Evolutionary conservation across 1,140 invertebrate species (phyloP), one percentile per base, ranked within the genome.

Genomic region (Diorhabda sublineata): DNA sequence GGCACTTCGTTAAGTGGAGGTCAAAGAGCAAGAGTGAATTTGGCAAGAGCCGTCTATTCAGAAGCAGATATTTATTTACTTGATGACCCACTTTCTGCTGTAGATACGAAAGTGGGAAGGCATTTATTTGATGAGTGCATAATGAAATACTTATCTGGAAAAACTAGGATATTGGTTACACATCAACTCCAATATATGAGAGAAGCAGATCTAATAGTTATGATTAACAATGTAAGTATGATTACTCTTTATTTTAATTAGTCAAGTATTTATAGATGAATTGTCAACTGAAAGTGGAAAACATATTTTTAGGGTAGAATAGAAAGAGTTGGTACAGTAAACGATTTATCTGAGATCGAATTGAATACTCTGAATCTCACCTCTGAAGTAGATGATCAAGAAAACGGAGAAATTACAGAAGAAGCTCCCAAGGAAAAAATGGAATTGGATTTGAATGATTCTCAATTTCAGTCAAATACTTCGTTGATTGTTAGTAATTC

Each of bases 11-110:
- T 97, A 3, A 95, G 93, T 64, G 94, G 95, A 8, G 94, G 94
- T 44, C 94, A 97, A 82, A 88, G 89, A 70, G 93, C 94, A 43
- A 85, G 95, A 76, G 89, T 97, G 8, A 95, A 91, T 82, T 84
- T 95, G 64, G 93, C 92, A 0, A 85, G 92, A 69, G 89, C 91
- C 5, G 85, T 92, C 41, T 99, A 98, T 80, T 89, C 87, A 75
- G 88, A 96, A 80, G 87, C 92, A 2, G 95, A 98, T 79, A 85
- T 97, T 60, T 97, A 96, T 80, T 88, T 95, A 73, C 82, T 99
- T 73, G 97, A 99, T 81, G 97, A 99, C 87, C 96, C 97, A 3
- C 84, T 99, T 8, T 96, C 94, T 77, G 96, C 96, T 6, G 94
- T 99, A 4, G 97, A 98, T 81, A 81, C 87, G 0, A 85, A 87